These are phyloP conservation scores for Drosophila pseudotalamancana DNA, from an alignment of 2,888 invertebrate species.

Conservation along the genomic window DNA sequence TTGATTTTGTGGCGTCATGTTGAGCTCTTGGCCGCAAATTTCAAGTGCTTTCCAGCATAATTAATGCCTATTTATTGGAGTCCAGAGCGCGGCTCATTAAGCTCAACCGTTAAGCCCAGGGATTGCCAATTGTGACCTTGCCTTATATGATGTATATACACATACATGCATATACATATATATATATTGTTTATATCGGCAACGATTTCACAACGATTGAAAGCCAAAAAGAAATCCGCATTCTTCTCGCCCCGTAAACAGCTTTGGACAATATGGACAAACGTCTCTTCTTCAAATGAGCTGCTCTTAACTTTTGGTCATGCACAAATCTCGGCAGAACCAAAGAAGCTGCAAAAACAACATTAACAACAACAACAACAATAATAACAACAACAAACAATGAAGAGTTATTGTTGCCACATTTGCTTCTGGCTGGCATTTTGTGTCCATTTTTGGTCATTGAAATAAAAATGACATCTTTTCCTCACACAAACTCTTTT, in stretches of 20 bases:
- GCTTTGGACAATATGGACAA: slow-evolving; percentile 18
- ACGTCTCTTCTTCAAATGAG: slow-evolving; percentile 4
- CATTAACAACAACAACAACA: slow-evolving; percentile 4
- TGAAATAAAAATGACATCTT: slow-evolving; percentile 79
- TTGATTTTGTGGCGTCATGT: slow-evolving; percentile 46
- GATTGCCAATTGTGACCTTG: slow-evolving; percentile 55
- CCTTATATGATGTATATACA: too few species aligned
- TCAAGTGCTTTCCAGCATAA: slow-evolving; percentile 40
- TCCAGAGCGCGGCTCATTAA: slow-evolving; percentile 27
- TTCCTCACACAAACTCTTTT: slow-evolving; percentile 79
- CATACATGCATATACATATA: slow-evolving; percentile 1
- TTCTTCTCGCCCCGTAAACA: slow-evolving; percentile 8
- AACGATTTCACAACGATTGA: slow-evolving; percentile 21
- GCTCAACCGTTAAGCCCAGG: slow-evolving; percentile 39
- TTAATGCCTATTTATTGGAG: slow-evolving; percentile 43
- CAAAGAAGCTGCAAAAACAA: slow-evolving; percentile 37
- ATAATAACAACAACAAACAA: slow-evolving; percentile 15
- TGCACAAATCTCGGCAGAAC: slow-evolving; percentile 65
- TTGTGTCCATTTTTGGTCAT: slow-evolving; percentile 76
- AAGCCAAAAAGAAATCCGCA: slow-evolving; percentile 37
- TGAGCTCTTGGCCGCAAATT: slow-evolving; percentile 21
- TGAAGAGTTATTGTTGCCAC: slow-evolving; percentile 49
- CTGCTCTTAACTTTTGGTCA: slow-evolving; percentile 57
- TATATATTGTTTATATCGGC: not conserved
- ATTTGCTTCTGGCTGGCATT: slow-evolving; percentile 53